Evolutionary conservation across 2,113 vertebrate genomes (phyloP).

Genomic region (Axis porcinus): DNA sequence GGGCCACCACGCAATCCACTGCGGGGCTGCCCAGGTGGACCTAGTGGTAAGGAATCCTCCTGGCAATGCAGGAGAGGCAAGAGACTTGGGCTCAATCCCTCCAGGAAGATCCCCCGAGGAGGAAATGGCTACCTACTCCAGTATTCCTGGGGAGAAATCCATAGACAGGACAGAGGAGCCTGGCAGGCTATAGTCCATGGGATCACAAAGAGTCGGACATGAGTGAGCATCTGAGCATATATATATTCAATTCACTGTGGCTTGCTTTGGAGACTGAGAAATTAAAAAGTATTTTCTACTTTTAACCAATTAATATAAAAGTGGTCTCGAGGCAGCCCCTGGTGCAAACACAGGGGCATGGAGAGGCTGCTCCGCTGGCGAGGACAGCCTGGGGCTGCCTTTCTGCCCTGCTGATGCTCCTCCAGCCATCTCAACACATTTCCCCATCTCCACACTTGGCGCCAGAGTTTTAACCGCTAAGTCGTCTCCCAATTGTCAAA

Average conservation of each 20-base stretch:
- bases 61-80: neutral
- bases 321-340: neutral
- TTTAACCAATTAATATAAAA: neutral
- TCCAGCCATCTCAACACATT: neutral
- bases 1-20: neutral
- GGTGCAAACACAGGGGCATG: neutral
- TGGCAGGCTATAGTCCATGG: neutral
- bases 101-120: neutral
- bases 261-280: neutral
- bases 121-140: neutral
- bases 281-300: neutral
- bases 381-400: neutral
- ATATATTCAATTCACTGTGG: neutral
- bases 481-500: neutral
- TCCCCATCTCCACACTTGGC: neutral
- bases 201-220: neutral
- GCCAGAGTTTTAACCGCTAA: neutral
- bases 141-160: neutral
- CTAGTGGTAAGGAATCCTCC: neutral
- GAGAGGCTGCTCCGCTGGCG: neutral
- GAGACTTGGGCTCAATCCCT: neutral
- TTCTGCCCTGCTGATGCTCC: neutral
- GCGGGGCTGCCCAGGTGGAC: neutral
- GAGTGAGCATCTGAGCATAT: neutral
- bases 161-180: neutral